Percentiles rank a stretch among this genome's conserved stretches.
Evolutionary conservation across 1,140 invertebrate species (phyloP).

Genomic region (Dufourea novaeangliae): DNA sequence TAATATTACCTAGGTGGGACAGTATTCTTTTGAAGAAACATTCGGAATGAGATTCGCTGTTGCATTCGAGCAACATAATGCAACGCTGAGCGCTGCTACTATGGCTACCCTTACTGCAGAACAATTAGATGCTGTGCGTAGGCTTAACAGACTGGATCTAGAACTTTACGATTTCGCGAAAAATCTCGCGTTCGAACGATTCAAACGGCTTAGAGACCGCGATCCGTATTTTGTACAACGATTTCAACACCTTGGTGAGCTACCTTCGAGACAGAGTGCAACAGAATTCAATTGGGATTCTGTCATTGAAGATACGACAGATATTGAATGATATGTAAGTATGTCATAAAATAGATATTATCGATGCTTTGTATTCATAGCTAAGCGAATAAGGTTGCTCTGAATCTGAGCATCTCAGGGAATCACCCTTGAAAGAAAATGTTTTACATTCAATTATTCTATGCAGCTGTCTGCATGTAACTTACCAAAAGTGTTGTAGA

Average conservation of each 20-base stretch:
- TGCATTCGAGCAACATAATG: constrained; percentile 94
- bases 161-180: constrained; percentile 97
- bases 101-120: constrained; percentile 87
- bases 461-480: constrained; percentile 39
- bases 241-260: constrained; percentile 90
- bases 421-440: constrained; percentile 55
- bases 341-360: constrained; percentile 27
- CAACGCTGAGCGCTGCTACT: constrained; percentile 90
- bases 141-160: constrained; percentile 94
- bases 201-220: constrained; percentile 89
- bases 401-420: constrained; percentile 58
- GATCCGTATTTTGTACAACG: constrained; percentile 91
- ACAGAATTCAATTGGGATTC: constrained; percentile 94
- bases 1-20: constrained; percentile 86
- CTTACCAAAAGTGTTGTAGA: constrained; percentile 67
- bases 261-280: constrained; percentile 86
- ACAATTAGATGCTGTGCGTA: constrained; percentile 88
- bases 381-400: constrained; percentile 29
- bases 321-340: constrained; percentile 76
- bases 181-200: constrained; percentile 91
- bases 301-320: constrained; percentile 87
- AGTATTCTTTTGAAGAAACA: constrained; percentile 98
- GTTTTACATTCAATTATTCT: constrained; percentile 51
- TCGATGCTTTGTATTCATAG: constrained; percentile 42
- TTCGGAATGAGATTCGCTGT: constrained; percentile 95